Base-by-base conservation (phyloP, 2,113 vertebrate species). In the Melanocharis versteri region DNA sequence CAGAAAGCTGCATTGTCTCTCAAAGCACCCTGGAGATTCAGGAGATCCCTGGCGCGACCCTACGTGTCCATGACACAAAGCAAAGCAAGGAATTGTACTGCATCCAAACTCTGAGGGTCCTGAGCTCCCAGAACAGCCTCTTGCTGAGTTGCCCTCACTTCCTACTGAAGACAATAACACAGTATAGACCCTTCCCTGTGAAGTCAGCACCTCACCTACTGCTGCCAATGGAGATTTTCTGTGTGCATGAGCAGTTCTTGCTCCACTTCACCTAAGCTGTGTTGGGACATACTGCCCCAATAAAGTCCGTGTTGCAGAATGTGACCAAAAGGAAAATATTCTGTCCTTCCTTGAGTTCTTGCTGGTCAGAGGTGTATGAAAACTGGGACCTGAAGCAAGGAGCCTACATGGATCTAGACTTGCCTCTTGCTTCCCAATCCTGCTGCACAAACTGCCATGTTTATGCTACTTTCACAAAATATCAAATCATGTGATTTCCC, bases 241-340 rank as follows among this genome's bases (percentile, higher is more conserved):
- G 3, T 31, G 65, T 39, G 51, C 64, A 44, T 1, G 40, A 86
- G 37, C 61, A 84, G 70, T 4, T 80, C 50, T 37, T 27, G 40
- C 50, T 80, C 24, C 22, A 19, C 53, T 50, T 37, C 31, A 54
- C 33, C 76, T 33, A 40, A 62, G 35, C 62, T 35, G 6, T 1
- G 0, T 37, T 0, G 0, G n/a, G 19, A 48, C 3, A 0, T 5
- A n/a, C 4, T 14, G 40, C 56, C n/a, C n/a, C 37, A 51, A 13
- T 11, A 27, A 86, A 88, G 35, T 6, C 24, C 60, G 51, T 0
- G 2, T 4, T 66, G 60, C 62, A 83, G 39, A 89, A 73, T 0
- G 0, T 3, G 47, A 65, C 47, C 42, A 16, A 42, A 42, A 73
- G 27, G 37, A 77, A 75, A 31, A 83, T 31, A 20, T 15, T 37